These are phyloP conservation scores for Anastatus disparis DNA, from an alignment of 1,140 invertebrate genomes.

Conservation along the genomic window DNA sequence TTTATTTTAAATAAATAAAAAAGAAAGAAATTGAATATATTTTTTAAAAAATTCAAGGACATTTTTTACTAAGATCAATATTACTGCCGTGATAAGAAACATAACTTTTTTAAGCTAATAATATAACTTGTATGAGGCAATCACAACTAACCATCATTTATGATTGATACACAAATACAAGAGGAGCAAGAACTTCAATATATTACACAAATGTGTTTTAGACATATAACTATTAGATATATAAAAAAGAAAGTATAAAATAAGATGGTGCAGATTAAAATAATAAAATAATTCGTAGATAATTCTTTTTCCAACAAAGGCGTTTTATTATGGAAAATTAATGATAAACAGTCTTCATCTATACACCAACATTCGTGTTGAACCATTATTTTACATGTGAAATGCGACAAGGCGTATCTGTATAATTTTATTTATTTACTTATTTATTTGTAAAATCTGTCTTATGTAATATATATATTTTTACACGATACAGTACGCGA, in stretches of 20 bases:
- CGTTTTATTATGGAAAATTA: slow-evolving; percentile 28
- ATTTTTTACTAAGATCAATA: background rate
- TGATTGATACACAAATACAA: slow-evolving; percentile 2
- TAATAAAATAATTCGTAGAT: slow-evolving; percentile 15
- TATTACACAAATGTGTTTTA: slow-evolving; percentile 13
- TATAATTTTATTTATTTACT: slow-evolving; percentile 37
- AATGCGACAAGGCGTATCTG: slow-evolving; percentile 14
- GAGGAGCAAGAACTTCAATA: slow-evolving; percentile 2
- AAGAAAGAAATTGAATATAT: slow-evolving; percentile 14
- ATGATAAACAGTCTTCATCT: slow-evolving; percentile 12
- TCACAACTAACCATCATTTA: slow-evolving; percentile 21
- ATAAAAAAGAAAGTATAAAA: slow-evolving; percentile 35
- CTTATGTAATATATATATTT: slow-evolving; percentile 29
- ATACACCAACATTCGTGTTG: slow-evolving; percentile 10
- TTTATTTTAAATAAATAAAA: slow-evolving; percentile 2
- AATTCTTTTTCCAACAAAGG: slow-evolving; percentile 18
- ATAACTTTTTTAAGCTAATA: slow-evolving; percentile 13
- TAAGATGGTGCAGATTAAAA: slow-evolving; percentile 29
- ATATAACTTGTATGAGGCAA: background rate
- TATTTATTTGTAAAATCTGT: slow-evolving; percentile 31
- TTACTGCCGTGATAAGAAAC: slow-evolving; percentile 17
- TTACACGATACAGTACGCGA: slow-evolving; percentile 15
- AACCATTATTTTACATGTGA: background rate
- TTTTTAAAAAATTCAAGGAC: background rate
- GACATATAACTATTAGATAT: slow-evolving; percentile 3